Evolutionary conservation across 2,888 invertebrate genomes (phyloP).

Genomic region (Halictus quadricinctus): DNA sequence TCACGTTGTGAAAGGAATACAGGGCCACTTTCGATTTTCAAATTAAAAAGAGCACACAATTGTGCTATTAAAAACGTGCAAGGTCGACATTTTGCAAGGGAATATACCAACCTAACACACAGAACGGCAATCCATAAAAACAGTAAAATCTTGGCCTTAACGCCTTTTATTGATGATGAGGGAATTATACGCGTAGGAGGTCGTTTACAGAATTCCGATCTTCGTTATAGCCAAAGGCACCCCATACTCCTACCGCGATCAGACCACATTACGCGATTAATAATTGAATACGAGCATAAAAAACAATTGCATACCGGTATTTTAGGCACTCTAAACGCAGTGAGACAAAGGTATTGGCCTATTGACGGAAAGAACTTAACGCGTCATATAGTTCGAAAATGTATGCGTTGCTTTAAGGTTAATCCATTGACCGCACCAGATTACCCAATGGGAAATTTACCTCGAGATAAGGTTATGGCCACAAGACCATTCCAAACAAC

Average conservation of each 20-base stretch:
- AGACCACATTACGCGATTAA: neutral
- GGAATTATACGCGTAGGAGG: neutral
- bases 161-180: neutral
- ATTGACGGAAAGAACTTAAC: neutral
- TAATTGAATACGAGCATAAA: neutral
- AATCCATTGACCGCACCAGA: neutral
- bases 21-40: too few relatives aligned
- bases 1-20: too few relatives aligned
- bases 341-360: constrained; percentile 2
- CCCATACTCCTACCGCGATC: neutral
- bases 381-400: neutral
- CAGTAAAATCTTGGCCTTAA: neutral
- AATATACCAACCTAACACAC: neutral
- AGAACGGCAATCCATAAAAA: neutral
- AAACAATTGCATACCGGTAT: constrained; percentile 1
- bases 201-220: neutral
- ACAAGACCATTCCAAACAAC: neutral
- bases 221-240: neutral
- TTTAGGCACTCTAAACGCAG: neutral
- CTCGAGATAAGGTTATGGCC: neutral
- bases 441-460: neutral
- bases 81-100: neutral
- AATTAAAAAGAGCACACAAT: too few relatives aligned
- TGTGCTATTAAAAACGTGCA: neutral
- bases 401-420: neutral